Evolutionary conservation across 92 coral and sea anemone genomes (phyloP).

Genomic region (Micromussa lordhowensis): DNA sequence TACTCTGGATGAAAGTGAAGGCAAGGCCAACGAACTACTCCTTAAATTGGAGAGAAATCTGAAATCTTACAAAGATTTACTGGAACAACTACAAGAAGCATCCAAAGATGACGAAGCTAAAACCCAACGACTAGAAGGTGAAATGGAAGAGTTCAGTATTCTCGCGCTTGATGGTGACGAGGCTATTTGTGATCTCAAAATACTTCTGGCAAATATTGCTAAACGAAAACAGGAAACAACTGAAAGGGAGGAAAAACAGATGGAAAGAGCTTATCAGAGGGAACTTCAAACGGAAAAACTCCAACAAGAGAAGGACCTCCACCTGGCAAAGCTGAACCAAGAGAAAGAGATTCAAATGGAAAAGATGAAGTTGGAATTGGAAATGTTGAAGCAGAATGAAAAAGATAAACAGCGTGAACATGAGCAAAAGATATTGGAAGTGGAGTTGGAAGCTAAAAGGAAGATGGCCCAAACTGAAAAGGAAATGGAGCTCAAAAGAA

Average conservation of each 20-base stretch:
- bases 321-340: neutral
- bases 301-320: constrained; percentile 8
- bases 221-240: constrained; percentile 4
- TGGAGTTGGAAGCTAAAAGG: constrained; percentile 2
- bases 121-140: constrained; percentile 20
- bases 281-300: constrained; percentile 6
- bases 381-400: constrained; percentile 15
- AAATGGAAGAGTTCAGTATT: no score
- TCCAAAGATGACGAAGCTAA: constrained; percentile 22
- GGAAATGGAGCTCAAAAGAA: constrained; percentile 7
- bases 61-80: constrained; percentile 12
- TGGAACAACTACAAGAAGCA: constrained; percentile 20
- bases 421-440: no score
- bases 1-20: constrained; percentile 1
- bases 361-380: neutral
- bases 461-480: constrained; percentile 1
- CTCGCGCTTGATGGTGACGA: neutral
- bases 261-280: neutral
- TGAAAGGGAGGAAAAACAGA: neutral
- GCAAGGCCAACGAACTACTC: neutral
- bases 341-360: constrained; percentile 17
- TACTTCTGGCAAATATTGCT: no score
- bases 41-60: constrained; percentile 22
- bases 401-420: neutral
- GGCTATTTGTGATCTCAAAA: no score